Base-by-base conservation (phyloP, 2,797 vertebrate genomes). In the Sarcoramphus papa region DNA sequence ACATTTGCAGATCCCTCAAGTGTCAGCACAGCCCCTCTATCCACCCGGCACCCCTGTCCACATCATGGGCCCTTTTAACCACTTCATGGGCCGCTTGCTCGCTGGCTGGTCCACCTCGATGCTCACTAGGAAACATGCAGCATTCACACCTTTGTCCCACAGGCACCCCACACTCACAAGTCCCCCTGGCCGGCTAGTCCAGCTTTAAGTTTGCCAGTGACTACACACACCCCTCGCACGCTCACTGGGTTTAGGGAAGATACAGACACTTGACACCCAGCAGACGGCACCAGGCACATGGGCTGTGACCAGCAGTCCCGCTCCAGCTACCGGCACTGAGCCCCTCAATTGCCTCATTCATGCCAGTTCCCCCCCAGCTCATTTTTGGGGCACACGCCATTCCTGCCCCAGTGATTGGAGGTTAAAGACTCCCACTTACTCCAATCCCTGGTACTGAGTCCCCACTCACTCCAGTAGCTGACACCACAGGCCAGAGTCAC, bases 1-100 rank as follows among this genome's bases (percentile, higher is more conserved):
- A 16, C 2, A 27, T 65, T 70, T 62, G 12, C 31, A 62, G 11
- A 22, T 37, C 41, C 2, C 45, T 69, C 24, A 37, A 63, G 12
- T 24, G 20, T 37, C 1, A 0, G 7, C 13, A 63, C 0, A 6
- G 28, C 19, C 15, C 2, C 4, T 48, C 19, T 60, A n/a, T 30
- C 27, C 7, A 37, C 27, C 28, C 2, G 2, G 15, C 23, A 48
- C 2, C 7, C 12, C 8, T 53, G 37, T 33, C 16, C 4, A 3
- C 17, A 51, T n/a, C 27, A n/a, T 48, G n/a, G 9, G 19, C 19
- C 8, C 10, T 47, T 14, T 76, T 76, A 47, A 5, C 8, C 7
- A 17, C 12, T 30, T 64, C 28, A 64, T 25, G 18, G 21, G 5
- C 5, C 24, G 6, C 13, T 24, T 53, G 25, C 11, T 92, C 2